Evolutionary conservation across 2,113 vertebrate species (phyloP).

Genomic region (Otus sunia): DNA sequence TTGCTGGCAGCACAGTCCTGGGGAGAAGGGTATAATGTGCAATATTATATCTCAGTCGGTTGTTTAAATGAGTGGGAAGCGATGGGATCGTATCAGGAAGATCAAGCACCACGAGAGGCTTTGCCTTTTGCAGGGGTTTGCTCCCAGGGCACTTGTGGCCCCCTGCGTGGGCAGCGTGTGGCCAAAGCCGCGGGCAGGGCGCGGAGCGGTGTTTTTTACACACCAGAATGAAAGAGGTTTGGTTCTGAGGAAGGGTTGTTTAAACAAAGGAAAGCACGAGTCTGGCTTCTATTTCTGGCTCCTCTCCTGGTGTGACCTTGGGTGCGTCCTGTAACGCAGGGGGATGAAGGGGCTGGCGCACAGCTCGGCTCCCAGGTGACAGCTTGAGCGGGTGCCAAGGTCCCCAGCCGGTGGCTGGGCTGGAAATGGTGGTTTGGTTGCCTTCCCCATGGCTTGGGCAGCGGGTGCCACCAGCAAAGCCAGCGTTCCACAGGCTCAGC

Average conservation of each 20-base stretch:
- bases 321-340: not conserved
- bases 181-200: not conserved
- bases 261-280: slow-evolving; percentile 21
- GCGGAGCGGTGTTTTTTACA: not conserved
- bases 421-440: not conserved
- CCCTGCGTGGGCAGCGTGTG: rapidly evolving
- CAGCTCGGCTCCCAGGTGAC: not conserved
- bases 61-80: not conserved
- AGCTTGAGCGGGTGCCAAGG: not conserved
- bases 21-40: not conserved
- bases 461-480: not conserved
- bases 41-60: rapidly evolving
- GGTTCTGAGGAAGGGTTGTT: not conserved
- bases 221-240: not conserved
- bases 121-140: not conserved
- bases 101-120: not conserved
- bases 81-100: not conserved
- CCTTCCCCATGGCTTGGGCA: not conserved
- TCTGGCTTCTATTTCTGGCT: slow-evolving; percentile 47
- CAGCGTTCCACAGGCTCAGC: not conserved
- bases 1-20: rapidly evolving
- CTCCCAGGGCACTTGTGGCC: not conserved
- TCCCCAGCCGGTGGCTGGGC: not conserved
- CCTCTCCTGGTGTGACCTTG: slow-evolving; percentile 33
- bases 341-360: not conserved